Evolutionary conservation across 2,888 invertebrate species (phyloP), one percentile per base, ranked within the genome.

Genomic region (Orthonychiurus folsomi): DNA sequence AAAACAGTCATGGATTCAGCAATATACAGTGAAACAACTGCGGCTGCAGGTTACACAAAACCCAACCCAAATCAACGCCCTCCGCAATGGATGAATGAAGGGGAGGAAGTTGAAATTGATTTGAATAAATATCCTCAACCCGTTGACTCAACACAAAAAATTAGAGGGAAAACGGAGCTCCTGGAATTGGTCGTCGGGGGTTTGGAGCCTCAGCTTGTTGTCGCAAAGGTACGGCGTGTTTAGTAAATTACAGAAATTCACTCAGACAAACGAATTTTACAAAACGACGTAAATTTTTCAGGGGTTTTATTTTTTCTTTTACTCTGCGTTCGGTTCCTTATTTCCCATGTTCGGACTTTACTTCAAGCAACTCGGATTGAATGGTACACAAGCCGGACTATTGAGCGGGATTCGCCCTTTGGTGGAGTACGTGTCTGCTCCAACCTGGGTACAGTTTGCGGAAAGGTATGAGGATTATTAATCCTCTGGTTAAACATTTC

Each of bases 301-400:
- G 69, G 68, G 69, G 24, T 99, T 99, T 80, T 99, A 99, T 78
- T 96, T 99, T 80, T 96, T 96, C 83, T 99, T 97, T 81, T 99
- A 96, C 79, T 93, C 96, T 52, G 96, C 97, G 1, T 99, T 99
- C 77, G 99, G 99, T 3, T 94, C 94, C 1, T 83, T 99, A 20
- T 99, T 97, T 77, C 99, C 99, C 0, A 81, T 99, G 66, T 91
- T 99, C 88, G 97, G 95, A 48, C 93, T 99, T 55, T 99, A 97
- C 80, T 99, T 99, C 82, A 99, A 99, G 80, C 97, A 97, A 81
- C 88, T 97, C 87, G 95, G 95, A 65, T 95, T 99, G 94, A 96
- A 95, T 79, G 92, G 96, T 1, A 88, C 89, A 21, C 95, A 96
- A 77, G 91, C 93, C 75, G 95, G 95, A 3, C 81, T 92, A 62